These are phyloP conservation scores for Hippocampus guttulatus DNA, from an alignment of 2,113 vertebrate genomes.

Conservation along the genomic window DNA sequence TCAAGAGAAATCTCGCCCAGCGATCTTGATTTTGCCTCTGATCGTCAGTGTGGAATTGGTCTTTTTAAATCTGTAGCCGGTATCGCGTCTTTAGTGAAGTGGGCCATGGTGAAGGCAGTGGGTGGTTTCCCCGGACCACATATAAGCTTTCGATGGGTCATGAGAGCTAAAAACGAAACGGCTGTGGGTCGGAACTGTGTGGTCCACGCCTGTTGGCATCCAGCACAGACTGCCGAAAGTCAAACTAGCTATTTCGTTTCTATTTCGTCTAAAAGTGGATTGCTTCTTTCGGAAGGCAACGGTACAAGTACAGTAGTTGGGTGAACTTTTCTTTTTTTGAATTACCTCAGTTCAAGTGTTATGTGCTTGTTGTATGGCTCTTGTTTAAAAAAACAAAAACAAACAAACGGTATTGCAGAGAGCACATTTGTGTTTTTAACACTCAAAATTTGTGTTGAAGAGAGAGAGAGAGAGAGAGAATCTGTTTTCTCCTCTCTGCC, in stretches of 20 bases:
- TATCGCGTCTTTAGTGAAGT: constrained; percentile 6
- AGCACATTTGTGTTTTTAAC: no score
- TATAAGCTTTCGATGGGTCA: constrained; percentile 29
- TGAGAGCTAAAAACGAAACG: constrained; percentile 32
- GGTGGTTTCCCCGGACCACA: constrained; percentile 28
- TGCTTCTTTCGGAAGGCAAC: background rate
- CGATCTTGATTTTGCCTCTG: constrained; percentile 26
- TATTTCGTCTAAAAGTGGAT: background rate
- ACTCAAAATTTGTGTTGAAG: no score
- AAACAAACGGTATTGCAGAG: no score
- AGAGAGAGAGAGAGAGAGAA: background rate
- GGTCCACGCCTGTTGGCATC: constrained; percentile 17
- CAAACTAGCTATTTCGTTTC: background rate
- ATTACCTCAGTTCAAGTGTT: background rate
- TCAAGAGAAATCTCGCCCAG: constrained; percentile 36
- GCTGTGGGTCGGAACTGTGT: constrained; percentile 33
- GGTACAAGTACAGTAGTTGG: background rate
- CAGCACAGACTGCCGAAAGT: background rate
- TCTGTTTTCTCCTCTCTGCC: constrained; percentile 39
- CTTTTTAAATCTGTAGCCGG: constrained; percentile 37
- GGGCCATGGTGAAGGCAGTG: constrained; percentile 10
- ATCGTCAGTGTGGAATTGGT: constrained; percentile 50
- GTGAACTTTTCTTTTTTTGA: background rate
- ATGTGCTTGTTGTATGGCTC: no score
- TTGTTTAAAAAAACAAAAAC: no score